Evolutionary conservation across 2,888 invertebrate species (phyloP).

Genomic region (Lymantria monacha): DNA sequence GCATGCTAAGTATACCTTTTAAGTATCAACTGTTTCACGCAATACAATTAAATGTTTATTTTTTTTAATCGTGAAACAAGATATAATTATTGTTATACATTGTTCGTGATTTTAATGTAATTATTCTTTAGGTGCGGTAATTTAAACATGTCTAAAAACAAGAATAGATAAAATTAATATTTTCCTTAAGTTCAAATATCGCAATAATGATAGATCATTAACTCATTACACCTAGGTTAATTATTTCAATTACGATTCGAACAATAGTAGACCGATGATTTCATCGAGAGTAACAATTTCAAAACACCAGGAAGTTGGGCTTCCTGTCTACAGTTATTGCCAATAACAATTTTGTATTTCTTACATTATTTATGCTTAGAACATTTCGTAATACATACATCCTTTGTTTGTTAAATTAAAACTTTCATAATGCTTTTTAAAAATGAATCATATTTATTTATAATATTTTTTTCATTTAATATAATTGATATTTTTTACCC

Average conservation of each 20-base stretch:
- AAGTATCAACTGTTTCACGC: too few species aligned
- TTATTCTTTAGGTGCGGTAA: neutral
- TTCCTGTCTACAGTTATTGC: slow-evolving; percentile 1
- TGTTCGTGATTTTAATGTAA: too few species aligned
- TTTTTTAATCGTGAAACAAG: too few species aligned
- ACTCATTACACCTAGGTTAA: neutral
- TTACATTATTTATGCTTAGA: neutral
- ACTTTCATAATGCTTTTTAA: too few species aligned
- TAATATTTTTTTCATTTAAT: too few species aligned
- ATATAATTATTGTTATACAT: too few species aligned
- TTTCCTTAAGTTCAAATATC: neutral
- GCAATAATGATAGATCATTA: neutral
- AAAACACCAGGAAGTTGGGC: neutral
- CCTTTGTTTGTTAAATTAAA: neutral
- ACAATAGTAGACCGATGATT: slow-evolving; percentile 2
- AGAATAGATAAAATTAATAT: neutral
- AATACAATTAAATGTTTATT: too few species aligned
- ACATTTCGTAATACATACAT: neutral
- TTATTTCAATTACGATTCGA: neutral
- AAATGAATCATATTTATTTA: too few species aligned
- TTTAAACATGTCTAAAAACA: neutral
- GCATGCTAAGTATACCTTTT: too few species aligned
- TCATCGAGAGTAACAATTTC: neutral
- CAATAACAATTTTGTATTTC: neutral
- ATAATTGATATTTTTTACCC: too few species aligned